These are phyloP conservation scores for Cassiopea andromeda DNA, from an alignment of 30 jellyfish, hydroid and myxozoan species.

Conservation along the genomic window DNA sequence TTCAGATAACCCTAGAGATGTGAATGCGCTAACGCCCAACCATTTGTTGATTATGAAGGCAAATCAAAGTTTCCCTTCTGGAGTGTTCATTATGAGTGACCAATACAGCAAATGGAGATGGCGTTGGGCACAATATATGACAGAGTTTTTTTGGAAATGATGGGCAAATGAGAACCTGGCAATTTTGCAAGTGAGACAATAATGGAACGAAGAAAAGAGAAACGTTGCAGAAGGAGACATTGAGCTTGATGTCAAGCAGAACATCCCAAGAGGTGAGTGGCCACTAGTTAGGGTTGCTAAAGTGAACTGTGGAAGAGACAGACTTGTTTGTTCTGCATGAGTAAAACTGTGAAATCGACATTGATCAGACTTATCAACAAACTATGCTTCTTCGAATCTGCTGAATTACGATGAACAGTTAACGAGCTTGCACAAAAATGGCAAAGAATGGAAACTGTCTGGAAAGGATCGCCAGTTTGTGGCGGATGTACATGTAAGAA, in stretches of 20 bases:
- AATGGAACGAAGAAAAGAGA: not conserved
- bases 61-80: slow-evolving; percentile 13
- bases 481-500: slow-evolving; percentile 31
- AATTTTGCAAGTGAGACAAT: slow-evolving; percentile 14
- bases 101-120: slow-evolving; percentile 20
- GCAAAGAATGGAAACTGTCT: not conserved
- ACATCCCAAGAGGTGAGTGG: slow-evolving; percentile 25
- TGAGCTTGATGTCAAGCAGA: not conserved
- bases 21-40: slow-evolving; percentile 45
- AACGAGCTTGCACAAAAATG: not conserved
- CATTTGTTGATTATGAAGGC: slow-evolving; percentile 22
- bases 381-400: slow-evolving; percentile 49
- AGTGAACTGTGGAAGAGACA: slow-evolving; percentile 33
- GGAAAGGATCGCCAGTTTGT: not conserved
- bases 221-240: slow-evolving; percentile 22
- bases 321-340: slow-evolving; percentile 30
- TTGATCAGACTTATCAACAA: slow-evolving; percentile 9
- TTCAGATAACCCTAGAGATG: slow-evolving; percentile 51
- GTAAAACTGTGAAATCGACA: slow-evolving; percentile 21
- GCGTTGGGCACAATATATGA: slow-evolving; percentile 33
- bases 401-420: not conserved
- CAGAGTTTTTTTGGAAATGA: slow-evolving; percentile 43
- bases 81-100: not conserved
- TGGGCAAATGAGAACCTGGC: slow-evolving; percentile 41
- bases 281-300: slow-evolving; percentile 18